Percentiles rank a stretch among this genome's conserved stretches.
Evolutionary conservation across 2,888 invertebrate species (phyloP).

Genomic region (Rotaria sp.): DNA sequence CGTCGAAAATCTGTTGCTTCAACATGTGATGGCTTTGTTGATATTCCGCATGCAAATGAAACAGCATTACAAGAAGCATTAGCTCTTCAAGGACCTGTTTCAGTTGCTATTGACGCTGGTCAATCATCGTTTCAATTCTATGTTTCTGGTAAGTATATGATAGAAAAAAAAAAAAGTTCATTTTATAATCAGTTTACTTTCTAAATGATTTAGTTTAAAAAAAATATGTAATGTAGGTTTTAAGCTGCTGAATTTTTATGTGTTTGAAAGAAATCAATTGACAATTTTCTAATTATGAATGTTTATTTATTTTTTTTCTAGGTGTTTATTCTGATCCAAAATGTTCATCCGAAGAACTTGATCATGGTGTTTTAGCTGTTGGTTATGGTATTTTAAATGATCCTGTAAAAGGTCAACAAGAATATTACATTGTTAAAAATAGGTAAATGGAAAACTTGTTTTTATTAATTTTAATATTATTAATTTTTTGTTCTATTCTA

Average conservation of each 20-base stretch:
- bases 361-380: constrained; percentile 39
- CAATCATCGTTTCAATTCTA: constrained; percentile 62
- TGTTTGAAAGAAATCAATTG: not conserved
- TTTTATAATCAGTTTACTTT: not conserved
- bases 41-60: constrained; percentile 46
- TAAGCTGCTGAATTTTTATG: not conserved
- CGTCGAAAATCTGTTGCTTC: constrained; percentile 46
- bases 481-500: not conserved
- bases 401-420: constrained; percentile 9
- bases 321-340: constrained; percentile 30
- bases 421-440: constrained; percentile 39
- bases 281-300: not conserved
- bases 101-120: constrained; percentile 43
- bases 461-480: not conserved
- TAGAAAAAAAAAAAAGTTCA: not conserved
- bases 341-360: constrained; percentile 32
- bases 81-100: constrained; percentile 47
- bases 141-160: constrained; percentile 42
- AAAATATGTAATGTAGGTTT: not conserved
- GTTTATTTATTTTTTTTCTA: not conserved
- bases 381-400: constrained; percentile 35
- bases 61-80: constrained; percentile 46
- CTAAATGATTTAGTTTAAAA: not conserved
- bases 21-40: constrained; percentile 50
- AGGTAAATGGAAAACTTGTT: not conserved